phyloP scores from a whole-genome alignment of 2,888 invertebrate genomes.

The Lottia scabra region DNA sequence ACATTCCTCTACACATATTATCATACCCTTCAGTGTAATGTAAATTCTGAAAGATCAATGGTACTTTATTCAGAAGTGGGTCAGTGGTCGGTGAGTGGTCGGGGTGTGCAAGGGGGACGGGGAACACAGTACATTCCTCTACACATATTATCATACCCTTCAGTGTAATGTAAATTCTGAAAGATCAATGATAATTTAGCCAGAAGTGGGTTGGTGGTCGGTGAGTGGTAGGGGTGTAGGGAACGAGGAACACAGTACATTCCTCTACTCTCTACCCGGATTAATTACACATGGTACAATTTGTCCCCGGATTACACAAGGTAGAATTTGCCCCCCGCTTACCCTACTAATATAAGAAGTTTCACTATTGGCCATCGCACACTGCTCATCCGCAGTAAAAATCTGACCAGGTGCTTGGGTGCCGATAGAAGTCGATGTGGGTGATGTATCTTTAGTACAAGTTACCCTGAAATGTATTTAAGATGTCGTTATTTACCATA shows the following conservation, averaged over 20 bases:
- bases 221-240: too few relatives aligned
- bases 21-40: constrained; percentile 22
- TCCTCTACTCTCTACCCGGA: constrained; percentile 30
- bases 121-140: constrained; percentile 34
- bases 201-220: too few relatives aligned
- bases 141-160: constrained; percentile 29
- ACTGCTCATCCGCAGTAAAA: constrained; percentile 32
- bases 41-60: constrained; percentile 18
- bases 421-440: constrained; percentile 16
- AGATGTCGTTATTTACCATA: too few relatives aligned
- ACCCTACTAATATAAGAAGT: constrained; percentile 31
- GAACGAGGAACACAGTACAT: constrained; percentile 38
- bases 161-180: constrained; percentile 24
- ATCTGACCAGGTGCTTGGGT: constrained; percentile 27
- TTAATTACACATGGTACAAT: too few relatives aligned
- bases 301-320: too few relatives aligned
- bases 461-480: constrained; percentile 18
- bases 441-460: constrained; percentile 21
- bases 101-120: too few relatives aligned
- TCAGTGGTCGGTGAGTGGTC: too few relatives aligned
- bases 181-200: not conserved
- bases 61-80: too few relatives aligned
- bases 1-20: constrained; percentile 33
- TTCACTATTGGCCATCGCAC: constrained; percentile 29
- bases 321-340: too few relatives aligned